Base-by-base conservation (phyloP, 2,797 vertebrate genomes). In the Emys orbicularis region DNA sequence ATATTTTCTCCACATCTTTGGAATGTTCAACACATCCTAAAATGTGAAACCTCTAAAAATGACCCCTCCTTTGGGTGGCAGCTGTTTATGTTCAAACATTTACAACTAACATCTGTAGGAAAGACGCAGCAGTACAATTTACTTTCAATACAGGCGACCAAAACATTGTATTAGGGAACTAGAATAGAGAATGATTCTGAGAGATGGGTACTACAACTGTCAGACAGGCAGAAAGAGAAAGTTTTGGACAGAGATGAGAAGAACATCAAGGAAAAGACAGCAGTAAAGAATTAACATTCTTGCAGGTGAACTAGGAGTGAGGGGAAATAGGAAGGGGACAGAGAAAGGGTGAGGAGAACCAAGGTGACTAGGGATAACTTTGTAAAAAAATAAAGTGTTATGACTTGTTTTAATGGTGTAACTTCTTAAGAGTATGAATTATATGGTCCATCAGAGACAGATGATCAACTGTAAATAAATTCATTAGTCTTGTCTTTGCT, bases 391-490 rank as follows among this genome's bases (percentile, higher is more conserved):
- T 25, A 2, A 81, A 50, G 31, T 0, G 50, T 44, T 34, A 52
- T 79, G n/a, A 84, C 44, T 89, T 89, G 90, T 47, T 74, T 41
- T 87, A 94, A 92, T 13, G 37, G 23, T 5, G 57, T 12, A 81
- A 57, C 68, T 6, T 31, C 80, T 56, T 83, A 53, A 47, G 21
- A 74, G 16, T 61, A 37, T 47, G 27, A 59, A 5, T 29, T 29
- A 77, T 18, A 29, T 37, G 57, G 80, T 31, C 90, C 93, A 77
- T 15, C 34, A 53, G 12, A 80, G 27, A 54, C n/a, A 65, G 84
- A 94, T 84, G 59, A 88, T 80, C 50, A 86, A 83, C 95, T 97
- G 84, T 59, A 89, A 91, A 94, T 4, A 90, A 93, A 83, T 7
- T 18, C 47, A 10, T 91, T 86, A 94, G 57, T 74, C 49, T 79